Evolutionary conservation across 2,797 vertebrate species (phyloP), one percentile per base, ranked within the genome.

Genomic region (Lepilemur septentrionalis): DNA sequence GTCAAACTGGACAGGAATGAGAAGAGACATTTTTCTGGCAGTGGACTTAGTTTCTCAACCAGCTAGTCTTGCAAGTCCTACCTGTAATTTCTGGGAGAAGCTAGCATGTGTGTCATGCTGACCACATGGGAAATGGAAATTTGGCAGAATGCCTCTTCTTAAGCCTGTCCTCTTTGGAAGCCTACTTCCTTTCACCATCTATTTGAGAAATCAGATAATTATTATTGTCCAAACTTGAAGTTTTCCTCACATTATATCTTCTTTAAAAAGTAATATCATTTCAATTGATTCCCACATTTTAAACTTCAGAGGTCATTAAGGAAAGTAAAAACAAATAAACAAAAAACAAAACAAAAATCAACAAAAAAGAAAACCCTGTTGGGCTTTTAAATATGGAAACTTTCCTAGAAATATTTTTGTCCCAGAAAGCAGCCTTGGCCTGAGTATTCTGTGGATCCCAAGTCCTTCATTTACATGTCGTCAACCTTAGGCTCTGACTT

Each of bases 241-340:
- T 38, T 48, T 83, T 93, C 72, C 46, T 65, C 14, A 87, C 17
- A 70, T 13, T 35, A 7, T 5, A 15, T 35, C n/a, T 35, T 50
- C 35, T 82, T 92, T 76, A 25, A 59, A 93, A 48, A 87, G 55
- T 78, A 83, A 23, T 46, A 17, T 83, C 20, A 30, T 78, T 87
- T 83, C 30, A 72, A 59, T 72, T 87, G 82, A 52, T 83, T 93
- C 7, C 48, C 23, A 35, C 50, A 48, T 72, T 87, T 93, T 41
- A 35, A 83, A 93, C 32, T 57, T 59, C 13, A 59, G n/a, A 50
- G 35, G 25, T 7, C 55, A 57, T 57, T 78, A 72, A 78, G 15
- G 15, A 88, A 52, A 73, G 38, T 83, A 15, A 83, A 55, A 63
- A 23, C 7, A 25, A 25, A 25, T 0, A 28, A 25, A 28, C 10